These are phyloP conservation scores for Saturnia japonica DNA, from an alignment of 2,888 invertebrate species.

Conservation along the genomic window DNA sequence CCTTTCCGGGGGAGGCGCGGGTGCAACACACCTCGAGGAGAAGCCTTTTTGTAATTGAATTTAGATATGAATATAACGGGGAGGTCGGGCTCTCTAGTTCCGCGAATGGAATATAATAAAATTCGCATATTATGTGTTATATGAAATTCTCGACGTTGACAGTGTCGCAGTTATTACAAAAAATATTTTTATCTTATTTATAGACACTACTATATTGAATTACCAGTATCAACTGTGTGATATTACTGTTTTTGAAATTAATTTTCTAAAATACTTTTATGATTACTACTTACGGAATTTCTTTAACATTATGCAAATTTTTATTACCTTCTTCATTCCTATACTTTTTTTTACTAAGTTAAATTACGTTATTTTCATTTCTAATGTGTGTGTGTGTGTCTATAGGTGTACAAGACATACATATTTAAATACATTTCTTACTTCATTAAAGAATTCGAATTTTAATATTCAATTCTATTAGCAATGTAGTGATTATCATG, in stretches of 20 bases:
- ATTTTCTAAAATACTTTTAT: too few species aligned
- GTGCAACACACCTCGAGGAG: slow-evolving; percentile 74
- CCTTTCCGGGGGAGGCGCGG: slow-evolving; percentile 76
- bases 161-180: slow-evolving; percentile 33
- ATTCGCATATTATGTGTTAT: slow-evolving; percentile 61
- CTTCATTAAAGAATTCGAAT: too few species aligned
- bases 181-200: neutral
- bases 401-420: too few species aligned
- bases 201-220: neutral
- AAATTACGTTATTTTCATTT: too few species aligned
- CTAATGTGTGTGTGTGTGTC: too few species aligned
- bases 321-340: too few species aligned
- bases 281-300: neutral
- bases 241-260: neutral
- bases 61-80: slow-evolving; percentile 77
- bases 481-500: too few species aligned
- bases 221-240: neutral
- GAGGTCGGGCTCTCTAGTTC: slow-evolving; percentile 66
- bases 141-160: slow-evolving; percentile 65
- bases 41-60: slow-evolving; percentile 82
- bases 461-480: too few species aligned
- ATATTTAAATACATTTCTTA: too few species aligned
- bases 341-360: too few species aligned
- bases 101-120: slow-evolving; percentile 50
- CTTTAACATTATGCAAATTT: too few species aligned